Conservation (phyloP, 35 echinoderm and acorn worm genomes). For the Heliocidaris erythrogramma region DNA sequence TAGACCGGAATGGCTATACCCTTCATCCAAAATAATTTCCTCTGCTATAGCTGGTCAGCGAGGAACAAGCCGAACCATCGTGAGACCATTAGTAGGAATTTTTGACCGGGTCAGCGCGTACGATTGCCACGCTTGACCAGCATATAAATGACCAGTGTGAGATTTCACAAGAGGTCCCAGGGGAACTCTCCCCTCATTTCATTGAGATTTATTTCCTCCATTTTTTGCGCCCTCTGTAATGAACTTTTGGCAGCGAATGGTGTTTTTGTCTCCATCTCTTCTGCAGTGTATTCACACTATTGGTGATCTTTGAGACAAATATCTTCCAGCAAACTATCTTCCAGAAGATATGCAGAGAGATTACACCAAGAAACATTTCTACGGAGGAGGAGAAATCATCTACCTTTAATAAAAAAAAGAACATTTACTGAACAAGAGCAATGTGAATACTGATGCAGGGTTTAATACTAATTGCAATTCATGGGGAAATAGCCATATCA, state of each 20-base stretch:
- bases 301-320: not conserved
- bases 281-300: not conserved
- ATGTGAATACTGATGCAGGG: no score
- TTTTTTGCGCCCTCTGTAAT: not conserved
- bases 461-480: no score
- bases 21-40: not conserved
- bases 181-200: not conserved
- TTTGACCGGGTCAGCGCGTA: not conserved
- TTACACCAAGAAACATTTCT: no score
- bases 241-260: not conserved
- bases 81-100: not conserved
- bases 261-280: not conserved
- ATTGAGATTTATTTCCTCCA: conserved; percentile 1
- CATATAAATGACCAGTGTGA: not conserved
- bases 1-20: not conserved
- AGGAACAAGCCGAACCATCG: not conserved
- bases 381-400: no score
- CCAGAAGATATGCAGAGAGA: no score
- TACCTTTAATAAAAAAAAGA: no score
- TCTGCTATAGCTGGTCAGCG: not conserved
- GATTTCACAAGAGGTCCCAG: not conserved
- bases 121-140: not conserved
- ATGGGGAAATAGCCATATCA: no score
- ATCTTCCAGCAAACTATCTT: not conserved
- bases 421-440: no score